These are phyloP conservation scores for Mesaphorura yosii DNA, from an alignment of 1,140 invertebrate genomes.

Conservation along the genomic window DNA sequence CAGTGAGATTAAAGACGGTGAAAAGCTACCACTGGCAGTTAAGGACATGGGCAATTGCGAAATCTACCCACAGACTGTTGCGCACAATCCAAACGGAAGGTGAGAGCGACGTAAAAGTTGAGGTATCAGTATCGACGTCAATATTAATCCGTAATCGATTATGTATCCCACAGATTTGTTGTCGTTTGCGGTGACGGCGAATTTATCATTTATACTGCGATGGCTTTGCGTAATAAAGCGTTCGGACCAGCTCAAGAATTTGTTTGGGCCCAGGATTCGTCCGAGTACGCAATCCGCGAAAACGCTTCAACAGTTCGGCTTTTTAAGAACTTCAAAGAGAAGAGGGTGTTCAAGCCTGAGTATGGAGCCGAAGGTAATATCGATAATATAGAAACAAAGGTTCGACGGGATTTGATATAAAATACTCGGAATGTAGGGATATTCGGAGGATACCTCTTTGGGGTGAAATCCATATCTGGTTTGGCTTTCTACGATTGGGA, in stretches of 20 bases:
- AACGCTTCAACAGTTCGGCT: constrained; percentile 79
- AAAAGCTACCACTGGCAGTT: constrained; percentile 77
- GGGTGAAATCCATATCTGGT: constrained; percentile 84
- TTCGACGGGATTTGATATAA: background rate
- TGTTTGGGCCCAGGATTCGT: constrained; percentile 95
- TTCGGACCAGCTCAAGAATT: constrained; percentile 98
- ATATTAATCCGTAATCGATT: background rate
- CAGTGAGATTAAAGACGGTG: constrained; percentile 75
- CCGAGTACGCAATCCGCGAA: constrained; percentile 85
- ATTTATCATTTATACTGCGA: constrained; percentile 98
- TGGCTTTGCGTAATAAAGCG: constrained; percentile 96
- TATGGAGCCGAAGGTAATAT: constrained; percentile 75
- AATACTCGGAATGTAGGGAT: constrained; percentile 53
- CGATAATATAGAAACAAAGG: background rate
- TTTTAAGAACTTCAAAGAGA: constrained; percentile 98
- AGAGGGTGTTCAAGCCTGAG: constrained; percentile 87
- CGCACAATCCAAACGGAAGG: constrained; percentile 96
- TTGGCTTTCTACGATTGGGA: constrained; percentile 98
- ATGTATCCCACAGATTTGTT: constrained; percentile 57
- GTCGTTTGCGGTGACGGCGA: constrained; percentile 99
- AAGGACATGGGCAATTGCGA: constrained; percentile 99
- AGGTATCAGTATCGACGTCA: too few relatives aligned
- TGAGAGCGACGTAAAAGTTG: constrained; percentile 34
- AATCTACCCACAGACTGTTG: constrained; percentile 97
- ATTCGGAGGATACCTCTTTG: constrained; percentile 87